phyloP scores from a whole-genome alignment of 2,797 vertebrate genomes.

The Notolabrus celidotus region DNA sequence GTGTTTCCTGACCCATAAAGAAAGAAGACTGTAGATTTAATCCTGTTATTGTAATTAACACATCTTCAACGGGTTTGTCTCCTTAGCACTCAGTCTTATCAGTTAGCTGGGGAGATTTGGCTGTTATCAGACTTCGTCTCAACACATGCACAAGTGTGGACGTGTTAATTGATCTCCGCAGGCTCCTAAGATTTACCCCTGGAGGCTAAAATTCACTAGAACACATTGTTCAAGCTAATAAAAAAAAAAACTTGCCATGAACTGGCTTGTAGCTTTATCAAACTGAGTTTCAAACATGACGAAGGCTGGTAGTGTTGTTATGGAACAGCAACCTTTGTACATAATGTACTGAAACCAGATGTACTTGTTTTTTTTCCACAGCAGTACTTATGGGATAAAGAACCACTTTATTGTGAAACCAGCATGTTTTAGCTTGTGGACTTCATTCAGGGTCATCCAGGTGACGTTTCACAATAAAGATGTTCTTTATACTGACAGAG shows the following conservation, averaged over 20 bases:
- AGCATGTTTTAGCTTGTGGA: neutral
- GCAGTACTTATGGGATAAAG: neutral
- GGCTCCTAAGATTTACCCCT: conserved; percentile 57
- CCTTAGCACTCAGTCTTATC: conserved; percentile 55
- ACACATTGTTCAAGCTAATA: conserved; percentile 57
- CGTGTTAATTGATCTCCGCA: conserved; percentile 68
- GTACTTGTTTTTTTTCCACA: conserved; percentile 15
- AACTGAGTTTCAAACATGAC: conserved; percentile 11
- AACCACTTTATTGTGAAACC: conserved; percentile 4
- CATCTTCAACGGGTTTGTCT: conserved; percentile 51
- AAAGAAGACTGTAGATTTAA: conserved; percentile 33
- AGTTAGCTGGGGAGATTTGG: conserved; percentile 58
- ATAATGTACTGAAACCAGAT: conserved; percentile 33
- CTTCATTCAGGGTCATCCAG: conserved; percentile 9
- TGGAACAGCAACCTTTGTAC: conserved; percentile 1
- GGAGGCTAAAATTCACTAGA: conserved; percentile 62
- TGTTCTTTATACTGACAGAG: neutral
- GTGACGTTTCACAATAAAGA: neutral
- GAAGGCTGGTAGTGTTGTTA: conserved; percentile 11
- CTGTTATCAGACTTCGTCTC: conserved; percentile 66
- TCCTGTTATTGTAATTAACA: conserved; percentile 58
- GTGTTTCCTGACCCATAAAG: neutral
- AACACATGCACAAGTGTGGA: conserved; percentile 66
- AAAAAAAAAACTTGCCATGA: conserved; percentile 9
- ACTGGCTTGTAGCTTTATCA: conserved; percentile 34